phyloP scores from a whole-genome alignment of 2,797 vertebrate species.

The Chaetodon trifasciatus region DNA sequence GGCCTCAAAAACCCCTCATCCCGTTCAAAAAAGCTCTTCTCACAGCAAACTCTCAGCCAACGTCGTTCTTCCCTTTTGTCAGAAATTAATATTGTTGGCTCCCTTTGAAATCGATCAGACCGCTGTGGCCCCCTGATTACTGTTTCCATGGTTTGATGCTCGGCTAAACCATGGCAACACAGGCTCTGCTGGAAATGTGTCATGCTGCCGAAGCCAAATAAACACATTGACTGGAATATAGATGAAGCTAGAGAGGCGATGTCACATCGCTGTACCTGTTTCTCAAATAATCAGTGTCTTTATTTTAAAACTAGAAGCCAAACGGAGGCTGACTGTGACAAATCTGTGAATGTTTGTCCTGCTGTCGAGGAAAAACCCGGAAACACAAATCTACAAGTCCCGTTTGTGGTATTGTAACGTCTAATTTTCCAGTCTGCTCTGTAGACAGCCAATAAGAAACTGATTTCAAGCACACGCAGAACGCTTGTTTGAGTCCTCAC shows the following conservation, averaged over 20 bases:
- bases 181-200: constrained; percentile 44
- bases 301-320: background rate
- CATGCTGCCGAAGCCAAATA: constrained; percentile 48
- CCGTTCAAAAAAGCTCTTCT: background rate
- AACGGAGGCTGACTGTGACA: background rate
- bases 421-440: background rate
- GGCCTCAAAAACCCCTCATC: background rate
- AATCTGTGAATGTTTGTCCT: background rate
- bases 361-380: constrained; percentile 8
- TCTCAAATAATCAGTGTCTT: background rate
- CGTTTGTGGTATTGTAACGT: background rate
- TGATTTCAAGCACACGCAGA: background rate
- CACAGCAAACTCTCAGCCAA: constrained; percentile 4
- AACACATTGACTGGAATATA: constrained; percentile 44
- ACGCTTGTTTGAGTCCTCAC: background rate
- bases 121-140: constrained; percentile 47
- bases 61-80: constrained; percentile 37
- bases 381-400: background rate
- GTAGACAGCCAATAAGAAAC: background rate
- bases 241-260: constrained; percentile 35
- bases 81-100: constrained; percentile 61
- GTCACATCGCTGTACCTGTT: constrained; percentile 9
- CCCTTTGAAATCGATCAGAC: constrained; percentile 63
- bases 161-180: constrained; percentile 62
- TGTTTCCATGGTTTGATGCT: constrained; percentile 72